Evolutionary conservation across 2,113 vertebrate genomes (phyloP).

Genomic region (Aegypius monachus): DNA sequence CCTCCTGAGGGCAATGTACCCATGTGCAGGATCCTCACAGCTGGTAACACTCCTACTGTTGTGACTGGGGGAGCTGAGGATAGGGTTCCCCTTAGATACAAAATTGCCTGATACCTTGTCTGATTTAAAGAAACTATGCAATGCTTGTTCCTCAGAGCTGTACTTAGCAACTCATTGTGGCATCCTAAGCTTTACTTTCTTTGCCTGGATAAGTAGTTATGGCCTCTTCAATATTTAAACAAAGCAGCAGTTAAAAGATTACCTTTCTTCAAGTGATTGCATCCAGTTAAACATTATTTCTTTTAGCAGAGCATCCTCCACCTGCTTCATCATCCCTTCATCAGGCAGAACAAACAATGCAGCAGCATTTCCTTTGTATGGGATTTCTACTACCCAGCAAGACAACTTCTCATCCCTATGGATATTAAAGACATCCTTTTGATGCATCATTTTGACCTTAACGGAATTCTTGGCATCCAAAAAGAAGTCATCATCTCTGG

Average conservation of each 20-base stretch:
- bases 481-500: constrained; percentile 62
- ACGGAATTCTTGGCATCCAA: constrained; percentile 66
- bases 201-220: neutral
- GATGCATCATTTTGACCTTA: constrained; percentile 82
- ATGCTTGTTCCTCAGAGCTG: neutral
- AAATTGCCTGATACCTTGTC: neutral
- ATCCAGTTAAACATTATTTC: constrained; percentile 27
- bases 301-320: constrained; percentile 44
- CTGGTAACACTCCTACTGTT: neutral
- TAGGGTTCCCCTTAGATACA: neutral
- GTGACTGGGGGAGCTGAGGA: neutral
- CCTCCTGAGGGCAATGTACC: neutral
- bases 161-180: neutral
- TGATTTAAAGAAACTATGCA: neutral
- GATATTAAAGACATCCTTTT: neutral
- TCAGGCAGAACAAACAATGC: constrained; percentile 63
- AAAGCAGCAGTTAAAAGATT: neutral
- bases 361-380: neutral
- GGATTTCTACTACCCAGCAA: constrained; percentile 51
- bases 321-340: neutral
- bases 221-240: neutral
- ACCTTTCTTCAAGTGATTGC: constrained; percentile 36
- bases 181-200: neutral
- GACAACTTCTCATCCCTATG: constrained; percentile 35
- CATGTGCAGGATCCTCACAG: neutral